Percentiles rank a stretch among this genome's conserved stretches.
These are phyloP conservation scores for Ectropis grisescens DNA, from an alignment of 1,140 invertebrate genomes.

Conservation along the genomic window DNA sequence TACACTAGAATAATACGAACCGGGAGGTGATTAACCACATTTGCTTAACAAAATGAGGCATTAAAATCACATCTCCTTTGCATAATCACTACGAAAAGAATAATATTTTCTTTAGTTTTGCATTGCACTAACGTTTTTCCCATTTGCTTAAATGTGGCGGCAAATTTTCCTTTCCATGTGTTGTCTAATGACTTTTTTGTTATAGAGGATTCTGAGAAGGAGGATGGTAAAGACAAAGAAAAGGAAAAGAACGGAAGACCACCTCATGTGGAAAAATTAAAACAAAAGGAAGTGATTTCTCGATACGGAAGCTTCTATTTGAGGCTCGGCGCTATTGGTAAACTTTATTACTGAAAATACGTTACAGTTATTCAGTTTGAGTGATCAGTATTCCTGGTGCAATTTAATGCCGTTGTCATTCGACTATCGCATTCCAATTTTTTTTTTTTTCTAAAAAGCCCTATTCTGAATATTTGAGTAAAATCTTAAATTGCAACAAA, in stretches of 20 bases:
- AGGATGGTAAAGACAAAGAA: constrained; percentile 48
- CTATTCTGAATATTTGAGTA: no score
- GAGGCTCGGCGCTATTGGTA: constrained; percentile 82
- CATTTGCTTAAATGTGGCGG: constrained; percentile 42
- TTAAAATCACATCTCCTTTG: constrained; percentile 66
- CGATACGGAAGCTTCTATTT: constrained; percentile 84
- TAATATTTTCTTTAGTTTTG: constrained; percentile 52
- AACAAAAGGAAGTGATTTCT: constrained; percentile 55
- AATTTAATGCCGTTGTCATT: no score
- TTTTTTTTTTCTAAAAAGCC: no score
- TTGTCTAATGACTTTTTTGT: constrained; percentile 17
- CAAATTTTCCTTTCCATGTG: constrained; percentile 17
- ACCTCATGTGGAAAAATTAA: constrained; percentile 41
- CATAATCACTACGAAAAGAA: constrained; percentile 59
- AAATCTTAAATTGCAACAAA: no score
- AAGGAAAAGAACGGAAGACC: constrained; percentile 46
- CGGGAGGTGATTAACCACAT: constrained; percentile 56
- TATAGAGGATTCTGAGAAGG: constrained; percentile 35
- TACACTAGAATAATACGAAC: constrained; percentile 18
- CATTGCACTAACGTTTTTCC: constrained; percentile 46
- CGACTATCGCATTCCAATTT: no score
- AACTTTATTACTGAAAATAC: constrained; percentile 5
- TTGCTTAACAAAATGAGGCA: constrained; percentile 63
- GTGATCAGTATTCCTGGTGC: no score
- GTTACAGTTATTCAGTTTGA: neutral